Evolutionary conservation across 1,140 invertebrate species (phyloP).

Genomic region (Drosophila bocki): DNA sequence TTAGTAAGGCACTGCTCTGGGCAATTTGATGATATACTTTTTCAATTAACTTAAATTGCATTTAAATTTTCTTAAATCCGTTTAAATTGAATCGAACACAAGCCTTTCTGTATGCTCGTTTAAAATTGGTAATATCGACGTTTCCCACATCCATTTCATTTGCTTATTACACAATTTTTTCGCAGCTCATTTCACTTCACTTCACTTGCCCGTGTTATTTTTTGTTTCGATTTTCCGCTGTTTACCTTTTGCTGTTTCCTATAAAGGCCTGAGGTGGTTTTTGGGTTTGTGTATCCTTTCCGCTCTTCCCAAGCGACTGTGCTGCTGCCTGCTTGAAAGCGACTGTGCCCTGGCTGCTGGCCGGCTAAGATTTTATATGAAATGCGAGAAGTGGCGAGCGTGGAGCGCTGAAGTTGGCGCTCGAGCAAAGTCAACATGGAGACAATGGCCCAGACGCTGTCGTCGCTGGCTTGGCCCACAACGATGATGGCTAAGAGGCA

Average conservation of each 20-base stretch:
- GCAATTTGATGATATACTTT: not conserved
- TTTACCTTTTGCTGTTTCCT: conserved; percentile 78
- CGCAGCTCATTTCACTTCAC: conserved; percentile 77
- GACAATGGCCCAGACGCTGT: conserved; percentile 62
- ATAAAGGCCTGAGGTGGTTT: conserved; percentile 59
- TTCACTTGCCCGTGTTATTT: conserved; percentile 33
- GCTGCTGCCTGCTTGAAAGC: conserved; percentile 68
- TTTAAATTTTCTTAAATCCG: not conserved
- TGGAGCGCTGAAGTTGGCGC: conserved; percentile 15
- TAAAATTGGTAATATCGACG: conserved; percentile 30
- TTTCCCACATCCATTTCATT: conserved; percentile 50
- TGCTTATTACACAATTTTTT: conserved; percentile 62
- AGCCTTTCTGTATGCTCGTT: conserved; percentile 12
- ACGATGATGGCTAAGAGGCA: conserved; percentile 51
- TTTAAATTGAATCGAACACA: not conserved
- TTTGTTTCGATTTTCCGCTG: conserved; percentile 28
- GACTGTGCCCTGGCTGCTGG: conserved; percentile 68
- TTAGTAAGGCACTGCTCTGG: not conserved
- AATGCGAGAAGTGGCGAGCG: conserved; percentile 72
- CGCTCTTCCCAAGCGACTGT: conserved; percentile 56
- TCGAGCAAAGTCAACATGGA: conserved; percentile 54
- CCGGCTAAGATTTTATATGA: conserved; percentile 78
- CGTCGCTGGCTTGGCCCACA: conserved; percentile 50
- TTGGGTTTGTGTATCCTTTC: conserved; percentile 56
- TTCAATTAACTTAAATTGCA: not conserved